Conservation (phyloP, 2,888 invertebrate species). For the Himalopsyche japonica region DNA sequence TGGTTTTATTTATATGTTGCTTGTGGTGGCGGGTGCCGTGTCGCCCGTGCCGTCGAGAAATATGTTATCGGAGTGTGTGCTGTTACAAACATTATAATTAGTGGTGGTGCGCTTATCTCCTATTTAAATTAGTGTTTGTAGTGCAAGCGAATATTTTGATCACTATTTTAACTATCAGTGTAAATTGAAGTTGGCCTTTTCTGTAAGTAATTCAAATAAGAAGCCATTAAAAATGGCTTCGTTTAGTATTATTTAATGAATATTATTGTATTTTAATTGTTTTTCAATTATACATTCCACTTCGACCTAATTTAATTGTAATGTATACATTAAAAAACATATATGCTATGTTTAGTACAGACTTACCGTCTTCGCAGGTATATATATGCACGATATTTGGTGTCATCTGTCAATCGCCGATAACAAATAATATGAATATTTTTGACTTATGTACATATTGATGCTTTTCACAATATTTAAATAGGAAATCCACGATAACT, state of each 20-base stretch:
- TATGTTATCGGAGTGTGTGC: conserved; percentile 20
- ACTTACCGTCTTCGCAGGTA: no score
- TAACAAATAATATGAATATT: neutral
- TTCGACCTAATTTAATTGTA: neutral
- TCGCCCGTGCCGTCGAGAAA: conserved; percentile 19
- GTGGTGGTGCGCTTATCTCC: conserved; percentile 2
- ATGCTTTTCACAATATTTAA: neutral
- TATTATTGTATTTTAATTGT: neutral
- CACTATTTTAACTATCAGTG: neutral
- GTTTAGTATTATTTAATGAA: conserved; percentile 13
- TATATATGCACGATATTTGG: conserved; percentile 21
- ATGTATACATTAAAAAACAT: no score
- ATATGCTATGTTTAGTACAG: no score
- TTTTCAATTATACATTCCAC: neutral
- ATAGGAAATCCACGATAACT: no score
- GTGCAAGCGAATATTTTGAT: conserved; percentile 16
- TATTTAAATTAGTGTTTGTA: neutral
- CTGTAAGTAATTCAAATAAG: conserved; percentile 30
- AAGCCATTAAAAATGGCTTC: conserved; percentile 31
- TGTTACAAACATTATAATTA: conserved; percentile 26
- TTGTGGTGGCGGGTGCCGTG: conserved; percentile 20
- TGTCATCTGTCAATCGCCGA: conserved; percentile 24
- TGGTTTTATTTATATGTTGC: neutral
- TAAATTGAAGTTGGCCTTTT: conserved; percentile 5
- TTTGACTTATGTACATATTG: neutral